Evolutionary conservation across 2,113 vertebrate species (phyloP).

Genomic region (Alosa alosa): DNA sequence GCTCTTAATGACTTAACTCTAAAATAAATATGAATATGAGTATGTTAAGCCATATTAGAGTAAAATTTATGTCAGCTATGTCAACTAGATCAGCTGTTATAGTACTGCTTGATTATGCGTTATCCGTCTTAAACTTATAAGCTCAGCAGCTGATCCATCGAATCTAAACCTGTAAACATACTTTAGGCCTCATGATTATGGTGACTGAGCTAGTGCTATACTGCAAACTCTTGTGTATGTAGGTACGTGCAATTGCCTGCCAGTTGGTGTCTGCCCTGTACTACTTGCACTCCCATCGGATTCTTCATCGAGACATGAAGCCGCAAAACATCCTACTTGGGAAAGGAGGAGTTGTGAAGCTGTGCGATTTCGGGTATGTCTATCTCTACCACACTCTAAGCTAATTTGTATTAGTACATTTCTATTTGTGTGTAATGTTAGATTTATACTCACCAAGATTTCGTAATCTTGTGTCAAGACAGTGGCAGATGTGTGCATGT

Average conservation of each 20-base stretch:
- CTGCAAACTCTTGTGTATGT: neutral
- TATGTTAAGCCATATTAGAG: neutral
- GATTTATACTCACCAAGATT: neutral
- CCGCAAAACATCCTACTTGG: slow-evolving; percentile 94
- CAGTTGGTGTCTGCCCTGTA: slow-evolving; percentile 95
- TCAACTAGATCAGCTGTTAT: neutral
- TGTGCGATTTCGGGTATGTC: slow-evolving; percentile 93
- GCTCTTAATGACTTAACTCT: neutral
- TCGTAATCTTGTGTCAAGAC: neutral
- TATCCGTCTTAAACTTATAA: neutral
- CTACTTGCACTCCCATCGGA: slow-evolving; percentile 95
- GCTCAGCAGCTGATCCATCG: neutral
- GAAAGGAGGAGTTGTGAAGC: slow-evolving; percentile 88
- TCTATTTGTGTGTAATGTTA: neutral
- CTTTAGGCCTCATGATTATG: neutral
- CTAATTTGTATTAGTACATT: slow-evolving; percentile 8
- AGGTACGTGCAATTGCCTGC: slow-evolving; percentile 87
- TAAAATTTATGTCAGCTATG: neutral
- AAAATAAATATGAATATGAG: neutral
- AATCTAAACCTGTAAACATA: neutral
- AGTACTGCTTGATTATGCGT: neutral
- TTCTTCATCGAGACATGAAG: slow-evolving; percentile 97
- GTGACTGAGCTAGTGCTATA: neutral
- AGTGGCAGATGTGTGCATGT: neutral
- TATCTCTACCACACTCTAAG: neutral